phyloP scores from a whole-genome alignment of 2,113 vertebrate genomes.

The Isurus oxyrinchus region DNA sequence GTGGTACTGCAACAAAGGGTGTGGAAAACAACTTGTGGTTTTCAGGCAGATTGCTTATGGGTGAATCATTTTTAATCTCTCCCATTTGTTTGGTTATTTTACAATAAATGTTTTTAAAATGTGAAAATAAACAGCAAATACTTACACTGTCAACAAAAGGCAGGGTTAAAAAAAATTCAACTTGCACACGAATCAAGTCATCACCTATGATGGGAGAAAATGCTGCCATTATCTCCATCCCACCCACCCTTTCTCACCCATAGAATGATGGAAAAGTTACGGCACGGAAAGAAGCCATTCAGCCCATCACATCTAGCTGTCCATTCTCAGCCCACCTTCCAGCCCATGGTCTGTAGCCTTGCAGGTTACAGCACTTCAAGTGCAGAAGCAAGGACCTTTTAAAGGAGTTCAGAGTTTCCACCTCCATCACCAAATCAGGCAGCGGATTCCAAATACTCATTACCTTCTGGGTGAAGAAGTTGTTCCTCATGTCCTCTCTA shows the following conservation, averaged over 20 bases:
- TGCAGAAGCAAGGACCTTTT: too few species aligned
- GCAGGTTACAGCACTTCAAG: too few species aligned
- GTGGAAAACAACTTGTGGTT: neutral
- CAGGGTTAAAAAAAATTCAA: neutral
- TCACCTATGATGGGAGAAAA: neutral
- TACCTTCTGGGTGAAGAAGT: too few species aligned
- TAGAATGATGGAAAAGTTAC: too few species aligned
- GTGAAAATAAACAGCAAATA: neutral
- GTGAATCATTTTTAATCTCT: neutral
- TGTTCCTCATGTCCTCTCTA: too few species aligned
- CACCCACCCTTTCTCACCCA: neutral
- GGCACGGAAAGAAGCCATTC: too few species aligned
- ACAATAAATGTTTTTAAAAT: neutral
- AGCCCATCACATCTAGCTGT: too few species aligned
- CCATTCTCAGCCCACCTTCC: too few species aligned
- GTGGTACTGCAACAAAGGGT: neutral
- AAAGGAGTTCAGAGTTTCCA: too few species aligned
- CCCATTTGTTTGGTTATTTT: neutral
- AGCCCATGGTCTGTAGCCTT: too few species aligned
- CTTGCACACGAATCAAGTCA: neutral
- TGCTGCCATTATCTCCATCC: neutral
- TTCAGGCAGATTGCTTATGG: neutral
- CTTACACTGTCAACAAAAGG: neutral
- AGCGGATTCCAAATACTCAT: too few species aligned
- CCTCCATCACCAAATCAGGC: too few species aligned